These are phyloP conservation scores for Pseudochaenichthys georgianus DNA, from an alignment of 2,797 vertebrate genomes.

Conservation along the genomic window DNA sequence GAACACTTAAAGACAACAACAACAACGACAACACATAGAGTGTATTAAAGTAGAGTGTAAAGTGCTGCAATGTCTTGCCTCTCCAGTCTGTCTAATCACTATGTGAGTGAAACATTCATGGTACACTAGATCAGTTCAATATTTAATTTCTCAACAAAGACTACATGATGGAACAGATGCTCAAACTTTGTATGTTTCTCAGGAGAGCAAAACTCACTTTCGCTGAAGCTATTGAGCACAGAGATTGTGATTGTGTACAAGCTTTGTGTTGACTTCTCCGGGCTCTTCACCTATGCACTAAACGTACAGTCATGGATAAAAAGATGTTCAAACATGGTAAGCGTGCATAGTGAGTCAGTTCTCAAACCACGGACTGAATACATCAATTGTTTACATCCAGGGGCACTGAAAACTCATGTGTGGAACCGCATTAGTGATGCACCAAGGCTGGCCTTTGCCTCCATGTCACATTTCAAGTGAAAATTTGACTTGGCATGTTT, in stretches of 20 bases:
- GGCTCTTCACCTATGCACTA: conserved; percentile 69
- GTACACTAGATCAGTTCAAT: conserved; percentile 85
- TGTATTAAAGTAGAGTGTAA: conserved; percentile 72
- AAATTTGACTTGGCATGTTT: conserved; percentile 85
- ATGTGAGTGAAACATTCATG: conserved; percentile 85
- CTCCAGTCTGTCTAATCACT: conserved; percentile 82
- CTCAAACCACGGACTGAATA: conserved; percentile 68
- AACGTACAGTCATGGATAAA: conserved; percentile 57
- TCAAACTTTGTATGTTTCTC: conserved; percentile 83
- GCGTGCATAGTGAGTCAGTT: conserved; percentile 63
- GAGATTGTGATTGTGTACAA: conserved; percentile 59
- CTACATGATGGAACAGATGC: conserved; percentile 85
- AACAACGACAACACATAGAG: conserved; percentile 59
- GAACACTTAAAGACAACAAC: conserved; percentile 70
- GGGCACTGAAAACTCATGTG: conserved; percentile 72
- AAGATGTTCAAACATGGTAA: conserved; percentile 59
- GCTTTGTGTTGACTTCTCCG: conserved; percentile 64
- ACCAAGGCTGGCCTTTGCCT: conserved; percentile 79
- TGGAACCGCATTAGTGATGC: conserved; percentile 76
- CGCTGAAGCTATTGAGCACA: conserved; percentile 59
- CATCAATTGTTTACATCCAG: conserved; percentile 82
- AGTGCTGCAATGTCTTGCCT: conserved; percentile 74
- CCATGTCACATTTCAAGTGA: conserved; percentile 80
- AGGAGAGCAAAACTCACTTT: conserved; percentile 79
- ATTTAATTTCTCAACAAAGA: conserved; percentile 86